Evolutionary conservation across 2,113 vertebrate genomes (phyloP).

Genomic region (Trochalopteron elliotii): DNA sequence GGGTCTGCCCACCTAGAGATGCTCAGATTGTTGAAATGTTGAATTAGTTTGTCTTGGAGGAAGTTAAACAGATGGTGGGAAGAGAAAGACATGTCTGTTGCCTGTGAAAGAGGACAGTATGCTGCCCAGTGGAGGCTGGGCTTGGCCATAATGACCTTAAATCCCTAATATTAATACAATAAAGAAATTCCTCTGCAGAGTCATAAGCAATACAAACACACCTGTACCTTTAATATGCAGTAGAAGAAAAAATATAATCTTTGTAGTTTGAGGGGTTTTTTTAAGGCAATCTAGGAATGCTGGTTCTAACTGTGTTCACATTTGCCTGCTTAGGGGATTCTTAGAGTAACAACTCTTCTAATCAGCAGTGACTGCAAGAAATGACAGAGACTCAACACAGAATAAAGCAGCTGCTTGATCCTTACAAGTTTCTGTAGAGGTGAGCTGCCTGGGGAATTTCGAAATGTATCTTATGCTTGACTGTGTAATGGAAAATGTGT

Average conservation of each 20-base stretch:
- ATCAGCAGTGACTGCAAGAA: not conserved
- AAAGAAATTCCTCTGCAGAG: not conserved
- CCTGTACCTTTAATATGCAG: not conserved
- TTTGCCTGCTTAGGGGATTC: not conserved
- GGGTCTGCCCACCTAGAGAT: not conserved
- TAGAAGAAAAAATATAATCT: not conserved
- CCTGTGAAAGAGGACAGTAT: not conserved
- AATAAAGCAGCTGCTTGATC: not conserved
- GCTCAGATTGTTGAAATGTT: not conserved
- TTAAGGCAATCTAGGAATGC: not conserved
- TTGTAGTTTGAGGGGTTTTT: not conserved
- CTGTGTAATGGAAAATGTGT: not conserved
- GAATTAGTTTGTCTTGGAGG: not conserved
- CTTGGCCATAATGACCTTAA: not conserved
- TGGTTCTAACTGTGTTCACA: not conserved
- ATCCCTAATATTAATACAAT: not conserved
- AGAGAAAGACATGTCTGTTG: not conserved
- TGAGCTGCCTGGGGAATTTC: not conserved
- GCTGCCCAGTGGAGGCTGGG: not conserved
- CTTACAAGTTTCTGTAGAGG: not conserved
- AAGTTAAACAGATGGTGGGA: not conserved
- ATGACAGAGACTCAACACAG: not conserved
- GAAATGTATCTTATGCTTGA: not conserved
- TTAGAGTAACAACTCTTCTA: not conserved
- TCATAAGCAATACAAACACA: not conserved